Evolutionary conservation across 2,797 vertebrate species (phyloP), one percentile per base, ranked within the genome.

Genomic region (Rhinoraja longicauda): DNA sequence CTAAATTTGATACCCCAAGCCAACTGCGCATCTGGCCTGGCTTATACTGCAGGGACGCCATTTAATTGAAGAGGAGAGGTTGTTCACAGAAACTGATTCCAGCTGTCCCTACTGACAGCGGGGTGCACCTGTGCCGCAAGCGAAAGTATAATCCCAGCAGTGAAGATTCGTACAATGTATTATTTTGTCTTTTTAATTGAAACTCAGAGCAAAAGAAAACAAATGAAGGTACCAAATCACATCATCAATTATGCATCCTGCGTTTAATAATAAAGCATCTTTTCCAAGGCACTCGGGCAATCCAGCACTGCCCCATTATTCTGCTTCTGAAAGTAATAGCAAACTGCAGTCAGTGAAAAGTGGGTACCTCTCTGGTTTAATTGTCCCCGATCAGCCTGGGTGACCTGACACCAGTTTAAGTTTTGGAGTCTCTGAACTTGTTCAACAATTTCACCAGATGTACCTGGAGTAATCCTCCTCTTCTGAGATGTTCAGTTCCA

Each of bases 161-260:
- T 75, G 73, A 6, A 75, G 29, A 75, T 75, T n/a, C n/a, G 29
- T 75, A 29, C 73, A n/a, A 75, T n/a, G 7, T 75, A 75, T 75
- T 75, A n/a, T 75, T 75, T 75, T 75, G 75, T 76, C 75, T 76
- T 76, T 76, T 15, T 76, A 76, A 76, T 76, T 76, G n/a, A 76
- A 76, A 76, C 75, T 76, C 10, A 0, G 75, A 32, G n/a, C 75
- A 76, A 76, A 76, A 76, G 0, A 76, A 76, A 10, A 76, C 9
- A n/a, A 76, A 10, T 76, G 73, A 75, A 75, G 73, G 1, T 9
- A 32, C 32, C 75, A 76, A 24, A 76, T 76, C 73, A n/a, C 26
- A 76, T 76, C 75, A 76, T 76, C 75, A 76, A 76, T 76, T 13
- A 76, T 76, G n/a, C 76, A 77, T 77, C n/a, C 3, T n/a, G 29